Conservation (phyloP, 2,888 invertebrate genomes). For the Rhodophaea formosa region DNA sequence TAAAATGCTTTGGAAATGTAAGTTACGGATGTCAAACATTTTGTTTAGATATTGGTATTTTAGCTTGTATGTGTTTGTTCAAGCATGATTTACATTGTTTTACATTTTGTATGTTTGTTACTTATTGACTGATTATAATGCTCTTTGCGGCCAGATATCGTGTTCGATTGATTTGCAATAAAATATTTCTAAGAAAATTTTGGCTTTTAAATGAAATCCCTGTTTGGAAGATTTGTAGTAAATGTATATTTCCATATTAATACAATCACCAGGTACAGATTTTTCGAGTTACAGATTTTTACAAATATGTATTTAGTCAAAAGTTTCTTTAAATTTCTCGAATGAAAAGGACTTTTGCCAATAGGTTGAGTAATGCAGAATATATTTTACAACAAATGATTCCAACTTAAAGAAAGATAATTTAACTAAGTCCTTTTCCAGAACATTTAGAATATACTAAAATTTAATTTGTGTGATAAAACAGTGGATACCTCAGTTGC, state of each 20-base stretch:
- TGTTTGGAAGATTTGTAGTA: slow-evolving; percentile 77
- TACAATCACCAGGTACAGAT: slow-evolving; percentile 80
- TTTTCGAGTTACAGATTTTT: slow-evolving; percentile 73
- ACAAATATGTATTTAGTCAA: slow-evolving; percentile 69
- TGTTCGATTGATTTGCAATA: slow-evolving; percentile 70
- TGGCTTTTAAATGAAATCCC: slow-evolving; percentile 51
- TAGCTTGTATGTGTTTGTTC: slow-evolving; percentile 28
- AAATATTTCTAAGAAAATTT: slow-evolving; percentile 32
- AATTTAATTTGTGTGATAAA: slow-evolving; percentile 55
- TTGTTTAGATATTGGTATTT: slow-evolving; percentile 38
- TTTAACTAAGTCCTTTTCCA: slow-evolving; percentile 53
- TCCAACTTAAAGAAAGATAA: slow-evolving; percentile 44
- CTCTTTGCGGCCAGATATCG: slow-evolving; percentile 43
- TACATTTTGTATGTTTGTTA: slow-evolving; percentile 46
- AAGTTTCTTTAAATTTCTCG: slow-evolving; percentile 50
- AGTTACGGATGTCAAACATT: slow-evolving; percentile 69
- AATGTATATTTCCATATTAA: slow-evolving; percentile 79
- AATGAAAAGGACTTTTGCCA: slow-evolving; percentile 52
- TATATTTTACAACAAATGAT: slow-evolving; percentile 51
- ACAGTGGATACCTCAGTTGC: slow-evolving; percentile 44
- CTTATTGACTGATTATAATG: slow-evolving; percentile 31
- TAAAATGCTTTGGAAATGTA: slow-evolving; percentile 42
- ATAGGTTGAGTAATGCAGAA: slow-evolving; percentile 43
- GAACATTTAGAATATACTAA: slow-evolving; percentile 46
- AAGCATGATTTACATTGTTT: slow-evolving; percentile 33